phyloP scores from a whole-genome alignment of 1,140 invertebrate species.

The Steinernema khuongi region DNA sequence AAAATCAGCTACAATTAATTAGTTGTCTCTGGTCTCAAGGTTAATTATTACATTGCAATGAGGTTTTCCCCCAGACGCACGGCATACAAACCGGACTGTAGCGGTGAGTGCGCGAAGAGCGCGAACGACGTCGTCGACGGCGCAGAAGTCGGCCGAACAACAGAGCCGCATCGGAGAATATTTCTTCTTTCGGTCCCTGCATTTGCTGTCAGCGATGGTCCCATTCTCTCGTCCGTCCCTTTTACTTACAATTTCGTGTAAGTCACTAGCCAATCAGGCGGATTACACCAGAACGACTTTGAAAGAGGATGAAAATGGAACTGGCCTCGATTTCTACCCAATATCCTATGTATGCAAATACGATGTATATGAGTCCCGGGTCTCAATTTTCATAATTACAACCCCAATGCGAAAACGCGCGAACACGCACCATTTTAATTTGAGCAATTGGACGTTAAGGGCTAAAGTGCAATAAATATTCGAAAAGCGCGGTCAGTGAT shows the following conservation, averaged over 20 bases:
- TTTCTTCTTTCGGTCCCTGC: neutral
- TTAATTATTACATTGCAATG: conserved; percentile 17
- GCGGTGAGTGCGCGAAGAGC: conserved; percentile 1
- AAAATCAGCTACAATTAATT: conserved; percentile 11
- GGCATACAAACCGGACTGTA: conserved; percentile 7
- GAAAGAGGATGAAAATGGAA: neutral
- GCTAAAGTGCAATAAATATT: neutral
- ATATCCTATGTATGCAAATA: neutral
- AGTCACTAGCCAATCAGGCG: neutral
- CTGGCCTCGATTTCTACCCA: conserved; percentile 1
- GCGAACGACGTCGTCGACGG: neutral
- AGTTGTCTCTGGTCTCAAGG: conserved; percentile 16
- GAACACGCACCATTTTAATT: neutral
- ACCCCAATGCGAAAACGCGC: neutral
- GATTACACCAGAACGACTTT: neutral
- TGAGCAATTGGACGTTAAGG: neutral
- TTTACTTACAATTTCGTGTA: neutral
- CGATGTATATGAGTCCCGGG: neutral
- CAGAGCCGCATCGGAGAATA: neutral
- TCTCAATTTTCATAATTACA: conserved; percentile 12
- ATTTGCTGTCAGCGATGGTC: neutral
- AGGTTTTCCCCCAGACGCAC: neutral
- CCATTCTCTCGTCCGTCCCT: neutral
- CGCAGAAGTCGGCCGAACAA: neutral
- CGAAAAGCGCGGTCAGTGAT: neutral